Evolutionary conservation across 1,140 invertebrate genomes (phyloP).

Genomic region (Rhynchophorus ferrugineus): DNA sequence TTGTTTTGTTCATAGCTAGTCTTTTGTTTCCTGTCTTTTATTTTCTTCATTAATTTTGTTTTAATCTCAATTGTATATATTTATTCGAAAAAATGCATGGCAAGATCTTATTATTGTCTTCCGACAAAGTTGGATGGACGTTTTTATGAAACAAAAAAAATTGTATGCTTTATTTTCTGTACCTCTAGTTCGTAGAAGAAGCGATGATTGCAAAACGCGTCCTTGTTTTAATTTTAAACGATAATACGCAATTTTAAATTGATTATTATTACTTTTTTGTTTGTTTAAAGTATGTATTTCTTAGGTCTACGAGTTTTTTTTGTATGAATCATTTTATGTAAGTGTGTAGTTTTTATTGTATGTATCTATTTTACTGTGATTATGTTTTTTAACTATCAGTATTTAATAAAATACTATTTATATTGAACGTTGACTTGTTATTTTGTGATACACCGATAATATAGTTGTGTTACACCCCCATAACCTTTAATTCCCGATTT

Average conservation of each 20-base stretch:
- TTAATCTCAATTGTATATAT: constrained; percentile 15
- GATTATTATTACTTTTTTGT: constrained; percentile 3
- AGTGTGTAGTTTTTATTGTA: constrained; percentile 13
- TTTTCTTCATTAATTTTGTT: constrained; percentile 12
- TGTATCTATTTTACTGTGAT: constrained; percentile 25
- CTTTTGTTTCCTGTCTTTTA: constrained; percentile 11
- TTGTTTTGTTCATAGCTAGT: constrained; percentile 25
- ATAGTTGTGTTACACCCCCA: too few relatives aligned
- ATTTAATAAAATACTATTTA: constrained; percentile 26
- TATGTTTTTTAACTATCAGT: constrained; percentile 27
- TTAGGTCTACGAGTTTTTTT: constrained; percentile 2
- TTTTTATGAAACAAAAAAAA: neutral
- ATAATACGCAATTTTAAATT: constrained; percentile 2
- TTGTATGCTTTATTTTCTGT: constrained; percentile 3
- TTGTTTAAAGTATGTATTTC: constrained; percentile 7
- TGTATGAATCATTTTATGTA: constrained; percentile 3
- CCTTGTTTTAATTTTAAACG: neutral
- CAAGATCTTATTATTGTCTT: constrained; percentile 7
- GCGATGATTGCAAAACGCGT: neutral
- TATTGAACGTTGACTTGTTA: neutral
- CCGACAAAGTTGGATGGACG: constrained; percentile 11
- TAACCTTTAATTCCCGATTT: too few relatives aligned
- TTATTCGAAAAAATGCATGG: constrained; percentile 5
- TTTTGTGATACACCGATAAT: too few relatives aligned
- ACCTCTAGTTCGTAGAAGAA: neutral